Evolutionary conservation across 2,888 invertebrate species (phyloP), one percentile per base, ranked within the genome.

Genomic region (Rugalucina vietnamica): DNA sequence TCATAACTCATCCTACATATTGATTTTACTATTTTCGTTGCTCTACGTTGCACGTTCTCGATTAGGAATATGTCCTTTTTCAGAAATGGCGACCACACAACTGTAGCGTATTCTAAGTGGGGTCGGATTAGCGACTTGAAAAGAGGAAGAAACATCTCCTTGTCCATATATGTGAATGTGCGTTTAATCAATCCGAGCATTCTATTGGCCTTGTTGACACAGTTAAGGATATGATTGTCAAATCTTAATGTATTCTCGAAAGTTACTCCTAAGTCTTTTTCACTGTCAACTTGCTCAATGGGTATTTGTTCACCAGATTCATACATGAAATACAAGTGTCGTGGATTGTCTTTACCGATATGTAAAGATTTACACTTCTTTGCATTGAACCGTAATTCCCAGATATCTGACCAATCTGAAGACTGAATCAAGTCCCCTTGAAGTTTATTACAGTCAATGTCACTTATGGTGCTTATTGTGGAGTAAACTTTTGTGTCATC

Each of bases 131-230:
- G 21, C 14, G 74, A 21, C 24, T 72, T 72, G 14, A n/a, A 72
- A 32, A 74, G n/a, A 18, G 37, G 50, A 3, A 54, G n/a, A 21
- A 74, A 54, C 74, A 74, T 74, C 4, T 27, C 12, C 3, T n/a
- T 32, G n/a, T 74, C 74, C 74, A 74, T 12, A 54, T 50, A 34
- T 34, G 36, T 24, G 74, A 74, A 74, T 54, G 74, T 54, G 10
- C 54, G 32, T 24, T 54, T 74, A 3, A 74, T 5, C n/a, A 73
- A 21, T 1, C 74, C 74, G 3, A 74, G 54, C 29, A 18, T 60
- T 60, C 60, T 60, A 27, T 24, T 60, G 18, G 60, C 60, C 29
- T 60, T 27, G 29, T 60, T 60, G 27, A 60, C 60, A 27, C 60
- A 24, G 5, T 60, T 60, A 12, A 5, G 24, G 3, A 60, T 60